phyloP scores from a whole-genome alignment of 37 sponge, comb jelly and placozoan genomes.

The Cliona cf. orientalis region DNA sequence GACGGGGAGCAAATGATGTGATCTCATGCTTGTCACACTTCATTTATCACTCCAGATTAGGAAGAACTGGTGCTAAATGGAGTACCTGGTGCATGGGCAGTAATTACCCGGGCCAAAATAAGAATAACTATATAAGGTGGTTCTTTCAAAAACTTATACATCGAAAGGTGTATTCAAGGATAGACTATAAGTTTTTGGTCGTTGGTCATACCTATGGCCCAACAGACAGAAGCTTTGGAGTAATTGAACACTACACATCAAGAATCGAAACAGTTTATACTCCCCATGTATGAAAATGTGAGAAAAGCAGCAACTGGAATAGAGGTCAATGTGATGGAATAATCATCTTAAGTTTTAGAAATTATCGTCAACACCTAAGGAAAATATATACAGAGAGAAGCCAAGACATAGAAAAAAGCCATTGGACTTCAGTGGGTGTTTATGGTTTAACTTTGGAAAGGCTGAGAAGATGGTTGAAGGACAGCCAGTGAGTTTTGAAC shows the following conservation, averaged over 20 bases:
- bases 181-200: conserved; percentile 59
- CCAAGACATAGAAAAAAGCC: neutral
- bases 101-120: conserved; percentile 65
- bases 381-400: conserved; percentile 37
- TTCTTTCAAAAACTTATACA: conserved; percentile 53
- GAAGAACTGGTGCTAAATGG: conserved; percentile 51
- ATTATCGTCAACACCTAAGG: conserved; percentile 38
- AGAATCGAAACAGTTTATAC: neutral
- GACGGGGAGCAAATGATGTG: conserved; percentile 51
- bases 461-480: conserved; percentile 23
- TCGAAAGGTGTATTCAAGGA: conserved; percentile 51
- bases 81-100: conserved; percentile 63
- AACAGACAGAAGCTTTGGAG: conserved; percentile 41
- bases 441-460: conserved; percentile 21
- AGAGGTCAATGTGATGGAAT: too few species aligned
- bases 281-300: neutral
- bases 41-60: conserved; percentile 27
- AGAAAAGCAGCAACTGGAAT: too few species aligned
- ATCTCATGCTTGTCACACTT: conserved; percentile 38
- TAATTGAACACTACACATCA: conserved; percentile 25
- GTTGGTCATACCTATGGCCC: conserved; percentile 60
- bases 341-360: too few species aligned
- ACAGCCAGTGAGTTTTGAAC: neutral
- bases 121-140: conserved; percentile 59
- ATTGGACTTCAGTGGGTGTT: conserved; percentile 2